Evolutionary conservation across 2,888 invertebrate species (phyloP), one percentile per base, ranked within the genome.

Genomic region (Apodemia zela): DNA sequence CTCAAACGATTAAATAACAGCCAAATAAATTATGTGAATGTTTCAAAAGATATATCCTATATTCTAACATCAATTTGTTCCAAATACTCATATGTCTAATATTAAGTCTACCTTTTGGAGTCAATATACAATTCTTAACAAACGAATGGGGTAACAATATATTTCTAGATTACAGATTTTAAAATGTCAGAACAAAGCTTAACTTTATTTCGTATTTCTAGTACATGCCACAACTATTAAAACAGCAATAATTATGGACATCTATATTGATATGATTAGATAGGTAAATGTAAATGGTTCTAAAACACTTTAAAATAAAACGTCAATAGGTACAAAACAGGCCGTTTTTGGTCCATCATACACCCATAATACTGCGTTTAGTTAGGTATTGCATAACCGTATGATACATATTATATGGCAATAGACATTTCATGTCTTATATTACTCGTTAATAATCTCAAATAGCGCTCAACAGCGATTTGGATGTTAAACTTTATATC

Each of bases 381-480:
- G 75, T 78, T 78, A 74, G 69, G 77, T 78, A 65, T 42, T 77
- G 71, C 68, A 71, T 65, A 65, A 67, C 54, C 54, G 25, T 54
- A 54, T 11, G 25, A 25, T 21, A 25, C 63, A 64, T 59, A 62
- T 47, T 67, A 67, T 63, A 70, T 68, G 67, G 69, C 74, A 72
- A 70, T 67, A 67, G 89, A 90, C 90, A 89, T 90, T 86, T 83
- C 65, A 90, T 90, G 89, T 81, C 90, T 73, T 83, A 83, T 79
- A 76, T 79, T 73, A 78, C 72, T 70, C 72, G 76, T 82, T 85
- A 87, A 84, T 88, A 89, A 89, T 89, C 89, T 89, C 89, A 83
- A 77, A 25, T 18, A 29, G 25, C 21, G 33, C 7, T 59, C 57
- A 58, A 57, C n/a, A 57, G 57, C 57, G 57, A 29, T 29, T 57